These are phyloP conservation scores for Bembecia ichneumoniformis DNA, from an alignment of 2,888 invertebrate species.

Conservation along the genomic window DNA sequence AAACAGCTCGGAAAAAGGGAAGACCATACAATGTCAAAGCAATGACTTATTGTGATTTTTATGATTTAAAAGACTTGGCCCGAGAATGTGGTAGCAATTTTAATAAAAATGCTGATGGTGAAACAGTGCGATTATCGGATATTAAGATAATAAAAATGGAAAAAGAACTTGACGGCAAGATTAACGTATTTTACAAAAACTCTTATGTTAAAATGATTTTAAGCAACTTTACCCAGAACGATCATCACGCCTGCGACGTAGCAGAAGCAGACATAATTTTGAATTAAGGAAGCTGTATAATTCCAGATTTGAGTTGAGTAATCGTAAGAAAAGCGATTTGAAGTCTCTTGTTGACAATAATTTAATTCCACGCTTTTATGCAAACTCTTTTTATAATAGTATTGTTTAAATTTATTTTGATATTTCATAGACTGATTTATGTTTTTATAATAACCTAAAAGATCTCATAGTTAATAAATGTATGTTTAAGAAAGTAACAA, in stretches of 20 bases:
- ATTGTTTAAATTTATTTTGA: no score
- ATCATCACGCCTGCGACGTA: neutral
- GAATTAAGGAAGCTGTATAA: no score
- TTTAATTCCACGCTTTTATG: slow-evolving; percentile 6
- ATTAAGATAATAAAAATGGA: neutral
- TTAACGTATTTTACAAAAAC: neutral
- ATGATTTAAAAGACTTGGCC: neutral
- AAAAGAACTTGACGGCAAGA: neutral
- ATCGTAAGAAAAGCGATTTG: slow-evolving; percentile 6
- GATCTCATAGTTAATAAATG: no score
- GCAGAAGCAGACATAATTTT: neutral
- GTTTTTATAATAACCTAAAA: no score
- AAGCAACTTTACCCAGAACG: neutral
- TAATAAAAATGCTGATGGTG: neutral
- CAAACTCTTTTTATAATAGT: no score
- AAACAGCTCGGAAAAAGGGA: slow-evolving; percentile 1
- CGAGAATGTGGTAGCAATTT: neutral
- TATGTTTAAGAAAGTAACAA: no score
- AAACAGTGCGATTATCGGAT: no score
- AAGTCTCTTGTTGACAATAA: slow-evolving; percentile 3
- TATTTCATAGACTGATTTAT: no score
- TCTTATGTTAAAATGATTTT: neutral
- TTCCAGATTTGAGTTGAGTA: slow-evolving; percentile 3
- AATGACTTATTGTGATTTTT: neutral
- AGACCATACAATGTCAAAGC: neutral